Percentiles rank a stretch among this genome's conserved stretches.
These are phyloP conservation scores for Sterna hirundo DNA, from an alignment of 2,113 vertebrate genomes.

Conservation along the genomic window DNA sequence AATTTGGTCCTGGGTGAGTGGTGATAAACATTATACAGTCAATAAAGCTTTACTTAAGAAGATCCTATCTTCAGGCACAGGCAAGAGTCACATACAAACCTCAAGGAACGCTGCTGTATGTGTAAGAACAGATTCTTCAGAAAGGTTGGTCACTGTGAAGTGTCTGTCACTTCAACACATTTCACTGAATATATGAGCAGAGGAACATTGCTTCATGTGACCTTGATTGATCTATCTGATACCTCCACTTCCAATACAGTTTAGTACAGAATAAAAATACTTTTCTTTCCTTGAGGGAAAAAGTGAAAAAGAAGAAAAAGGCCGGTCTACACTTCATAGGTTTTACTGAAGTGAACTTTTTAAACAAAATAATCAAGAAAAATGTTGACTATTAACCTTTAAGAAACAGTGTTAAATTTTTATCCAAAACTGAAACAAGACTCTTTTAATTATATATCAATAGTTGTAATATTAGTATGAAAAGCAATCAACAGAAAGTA, in stretches of 20 bases:
- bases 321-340: not conserved
- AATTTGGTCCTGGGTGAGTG: not conserved
- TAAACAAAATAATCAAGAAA: not conserved
- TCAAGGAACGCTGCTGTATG: not conserved
- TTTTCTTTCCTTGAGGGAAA: not conserved
- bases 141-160: not conserved
- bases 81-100: not conserved
- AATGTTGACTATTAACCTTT: not conserved
- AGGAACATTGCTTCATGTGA: not conserved
- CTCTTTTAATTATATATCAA: not conserved
- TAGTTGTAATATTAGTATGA: not conserved
- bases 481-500: not conserved
- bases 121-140: not conserved
- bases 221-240: not conserved
- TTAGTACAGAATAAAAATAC: not conserved
- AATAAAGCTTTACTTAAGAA: not conserved
- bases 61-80: not conserved
- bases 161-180: not conserved
- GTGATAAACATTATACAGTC: not conserved
- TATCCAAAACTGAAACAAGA: not conserved
- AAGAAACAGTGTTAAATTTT: not conserved
- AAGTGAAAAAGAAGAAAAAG: not conserved
- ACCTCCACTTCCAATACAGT: not conserved
- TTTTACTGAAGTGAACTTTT: slow-evolving; percentile 24
- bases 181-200: not conserved